Evolutionary conservation across 2,888 invertebrate genomes (phyloP), one percentile per base, ranked within the genome.

Genomic region (Celastrina argiolus): DNA sequence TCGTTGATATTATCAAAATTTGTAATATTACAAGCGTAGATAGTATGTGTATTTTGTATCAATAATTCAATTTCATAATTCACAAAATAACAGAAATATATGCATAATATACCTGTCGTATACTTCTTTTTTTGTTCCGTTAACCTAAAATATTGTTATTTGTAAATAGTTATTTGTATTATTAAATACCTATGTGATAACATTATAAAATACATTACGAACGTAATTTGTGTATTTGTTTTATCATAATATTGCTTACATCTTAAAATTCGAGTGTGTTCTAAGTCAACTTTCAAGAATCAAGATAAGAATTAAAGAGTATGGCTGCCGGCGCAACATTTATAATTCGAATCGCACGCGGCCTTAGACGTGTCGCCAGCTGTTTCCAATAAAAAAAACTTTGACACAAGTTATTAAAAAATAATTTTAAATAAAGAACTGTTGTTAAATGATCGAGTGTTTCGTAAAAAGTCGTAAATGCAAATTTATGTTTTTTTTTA

Each of bases 251-350:
- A 36, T 5, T 34, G 31, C 18, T 58, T 58, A 58, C 58, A 16
- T 16, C 36, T 22, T 22, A 39, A 34, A 36, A 36, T 61, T 61
- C 61, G 39, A 61, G 61, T 22, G 36, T 5, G 1, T 36, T 61
- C 39, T 61, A 61, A 61, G 61, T 61, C 61, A 61, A 61, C 61
- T 61, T 59, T 59, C 12, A 45, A 8, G 42, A 42, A n/a, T 5
- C 12, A 36, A 36, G 56, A 56, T 56, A 56, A 56, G 56, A 56
- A 28, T 22, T 39, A 61, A 61, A 22, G 12, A 14, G 26, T 16
- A 18, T 10, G 59, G 31, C 39, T 2, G 22, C 61, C 14, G 34
- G 6, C 14, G 6, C 36, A 22, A 61, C 18, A 36, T 22, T 39
- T 39, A 39, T 18, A 61, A 61, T 36, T 10, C 39, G 61, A 61